Conservation (phyloP, 1,140 invertebrate species). For the Trichogramma pretiosum region DNA sequence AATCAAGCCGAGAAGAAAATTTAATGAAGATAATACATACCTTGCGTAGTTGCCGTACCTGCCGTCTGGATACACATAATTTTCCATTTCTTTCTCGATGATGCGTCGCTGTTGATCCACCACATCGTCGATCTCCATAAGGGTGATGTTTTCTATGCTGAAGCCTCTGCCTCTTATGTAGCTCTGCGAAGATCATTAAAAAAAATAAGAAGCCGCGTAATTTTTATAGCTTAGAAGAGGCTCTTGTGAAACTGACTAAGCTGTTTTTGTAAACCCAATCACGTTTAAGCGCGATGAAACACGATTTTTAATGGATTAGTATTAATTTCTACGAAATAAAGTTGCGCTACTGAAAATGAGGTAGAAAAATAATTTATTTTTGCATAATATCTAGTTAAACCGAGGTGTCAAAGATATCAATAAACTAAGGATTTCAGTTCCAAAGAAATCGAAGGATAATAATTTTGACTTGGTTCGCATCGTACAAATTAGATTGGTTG, state of each 20-base stretch:
- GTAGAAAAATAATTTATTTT: neutral
- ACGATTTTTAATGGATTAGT: neutral
- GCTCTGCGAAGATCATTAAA: constrained; percentile 20
- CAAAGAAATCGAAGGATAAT: too few relatives aligned
- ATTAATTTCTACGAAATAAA: neutral
- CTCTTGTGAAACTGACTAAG: neutral
- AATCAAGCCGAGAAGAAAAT: too few relatives aligned
- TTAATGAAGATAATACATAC: constrained; percentile 22
- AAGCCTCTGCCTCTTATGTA: constrained; percentile 21
- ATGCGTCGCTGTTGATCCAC: constrained; percentile 48
- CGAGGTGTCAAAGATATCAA: too few relatives aligned
- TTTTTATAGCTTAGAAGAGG: neutral
- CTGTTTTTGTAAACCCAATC: neutral
- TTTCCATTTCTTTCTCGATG: constrained; percentile 51
- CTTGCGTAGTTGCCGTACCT: constrained; percentile 45
- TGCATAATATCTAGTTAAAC: too few relatives aligned
- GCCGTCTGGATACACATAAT: constrained; percentile 53
- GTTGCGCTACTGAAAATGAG: neutral
- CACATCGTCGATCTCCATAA: constrained; percentile 47
- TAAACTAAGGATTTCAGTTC: too few relatives aligned
- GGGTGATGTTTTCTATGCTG: constrained; percentile 25
- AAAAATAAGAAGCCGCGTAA: neutral
- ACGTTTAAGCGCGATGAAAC: neutral
- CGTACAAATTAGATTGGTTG: too few relatives aligned
- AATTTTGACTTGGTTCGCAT: too few relatives aligned